Evolutionary conservation across 2,113 vertebrate species (phyloP).

Genomic region (Phylloscopus whistleri): DNA sequence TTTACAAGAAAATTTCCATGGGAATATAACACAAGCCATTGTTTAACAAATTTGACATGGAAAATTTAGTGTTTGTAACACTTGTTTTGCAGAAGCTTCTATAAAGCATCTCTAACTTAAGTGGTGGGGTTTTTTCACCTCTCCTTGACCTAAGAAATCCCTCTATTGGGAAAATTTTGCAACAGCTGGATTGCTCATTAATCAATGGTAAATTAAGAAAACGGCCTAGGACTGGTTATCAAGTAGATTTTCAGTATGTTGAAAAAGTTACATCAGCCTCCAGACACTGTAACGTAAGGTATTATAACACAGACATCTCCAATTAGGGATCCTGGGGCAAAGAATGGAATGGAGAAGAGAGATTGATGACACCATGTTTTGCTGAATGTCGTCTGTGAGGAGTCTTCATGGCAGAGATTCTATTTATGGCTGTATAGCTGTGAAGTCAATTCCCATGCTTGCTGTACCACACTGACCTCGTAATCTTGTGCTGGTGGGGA

Average conservation of each 20-base stretch:
- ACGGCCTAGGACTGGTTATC: conserved; percentile 26
- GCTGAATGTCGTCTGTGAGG: not conserved
- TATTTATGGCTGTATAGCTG: not conserved
- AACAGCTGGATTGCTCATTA: conserved; percentile 68
- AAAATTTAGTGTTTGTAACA: conserved; percentile 9
- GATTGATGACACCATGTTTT: not conserved
- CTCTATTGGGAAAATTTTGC: conserved; percentile 45
- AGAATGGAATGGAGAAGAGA: not conserved
- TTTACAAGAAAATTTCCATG: conserved; percentile 23
- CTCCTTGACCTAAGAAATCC: conserved; percentile 38
- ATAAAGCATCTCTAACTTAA: conserved; percentile 19
- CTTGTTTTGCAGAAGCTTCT: conserved; percentile 9
- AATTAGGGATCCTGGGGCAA: not conserved
- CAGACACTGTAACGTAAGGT: not conserved
- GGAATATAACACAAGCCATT: conserved; percentile 22
- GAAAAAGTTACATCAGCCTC: conserved; percentile 36
- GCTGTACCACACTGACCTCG: not conserved
- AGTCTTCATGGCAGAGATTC: not conserved
- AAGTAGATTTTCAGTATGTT: conserved; percentile 17
- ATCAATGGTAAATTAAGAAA: conserved; percentile 61
- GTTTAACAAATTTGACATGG: conserved; percentile 20
- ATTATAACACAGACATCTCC: not conserved
- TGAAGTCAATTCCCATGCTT: not conserved
- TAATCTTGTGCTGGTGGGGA: conserved; percentile 36
- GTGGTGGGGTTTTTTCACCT: not conserved